Evolutionary conservation across 2,113 vertebrate species (phyloP).

Genomic region (Cyprinodon tularosa): DNA sequence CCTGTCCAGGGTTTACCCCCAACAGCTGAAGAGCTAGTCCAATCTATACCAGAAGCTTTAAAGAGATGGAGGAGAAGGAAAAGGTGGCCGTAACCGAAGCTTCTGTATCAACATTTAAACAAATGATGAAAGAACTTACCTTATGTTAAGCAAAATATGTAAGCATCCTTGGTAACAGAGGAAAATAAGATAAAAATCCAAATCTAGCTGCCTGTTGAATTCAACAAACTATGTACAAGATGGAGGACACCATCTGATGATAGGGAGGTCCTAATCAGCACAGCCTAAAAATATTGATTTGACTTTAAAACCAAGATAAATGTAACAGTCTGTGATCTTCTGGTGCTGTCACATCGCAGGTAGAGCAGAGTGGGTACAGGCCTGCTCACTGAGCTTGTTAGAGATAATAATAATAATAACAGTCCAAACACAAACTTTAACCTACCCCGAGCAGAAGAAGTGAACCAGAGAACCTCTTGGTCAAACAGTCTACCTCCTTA

Average conservation of each 20-base stretch:
- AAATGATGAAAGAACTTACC: too few relatives aligned
- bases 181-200: not conserved
- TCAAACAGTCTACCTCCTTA: slow-evolving; percentile 90
- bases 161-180: not conserved
- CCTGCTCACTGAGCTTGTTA: not conserved
- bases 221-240: too few relatives aligned
- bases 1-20: too few relatives aligned
- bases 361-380: not conserved
- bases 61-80: too few relatives aligned
- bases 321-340: too few relatives aligned
- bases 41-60: too few relatives aligned
- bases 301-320: not conserved
- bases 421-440: not conserved
- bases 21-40: too few relatives aligned
- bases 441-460: slow-evolving; percentile 91
- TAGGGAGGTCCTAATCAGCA: not conserved
- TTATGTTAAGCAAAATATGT: not conserved
- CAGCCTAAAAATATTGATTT: not conserved
- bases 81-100: too few relatives aligned
- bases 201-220: too few relatives aligned
- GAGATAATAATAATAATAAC: not conserved
- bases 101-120: too few relatives aligned
- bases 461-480: slow-evolving; percentile 86
- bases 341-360: too few relatives aligned
- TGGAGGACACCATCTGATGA: not conserved